phyloP scores from a whole-genome alignment of 2,888 invertebrate species.

The Cantharis rustica region DNA sequence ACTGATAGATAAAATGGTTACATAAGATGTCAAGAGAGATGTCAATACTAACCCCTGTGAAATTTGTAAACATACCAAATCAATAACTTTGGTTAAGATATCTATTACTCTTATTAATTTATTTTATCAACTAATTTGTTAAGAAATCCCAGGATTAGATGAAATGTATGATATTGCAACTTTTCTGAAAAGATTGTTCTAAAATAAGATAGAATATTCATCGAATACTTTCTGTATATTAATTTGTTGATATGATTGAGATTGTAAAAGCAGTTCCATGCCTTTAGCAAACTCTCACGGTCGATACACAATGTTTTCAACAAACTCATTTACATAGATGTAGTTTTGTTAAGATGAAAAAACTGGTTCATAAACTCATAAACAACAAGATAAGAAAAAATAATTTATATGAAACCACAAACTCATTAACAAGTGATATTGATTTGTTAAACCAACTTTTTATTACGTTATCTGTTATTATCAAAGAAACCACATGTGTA shows the following conservation, averaged over 20 bases:
- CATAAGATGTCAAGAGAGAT: too few relatives aligned
- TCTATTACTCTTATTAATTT: too few relatives aligned
- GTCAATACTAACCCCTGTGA: too few relatives aligned
- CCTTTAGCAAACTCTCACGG: constrained; percentile 14
- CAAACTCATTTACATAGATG: constrained; percentile 3
- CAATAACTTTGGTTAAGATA: too few relatives aligned
- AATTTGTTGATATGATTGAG: neutral
- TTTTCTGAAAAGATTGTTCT: too few relatives aligned
- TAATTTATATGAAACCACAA: neutral
- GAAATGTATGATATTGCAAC: too few relatives aligned
- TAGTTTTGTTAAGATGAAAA: neutral
- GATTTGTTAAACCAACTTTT: neutral
- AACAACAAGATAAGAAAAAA: neutral
- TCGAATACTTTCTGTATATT: neutral
- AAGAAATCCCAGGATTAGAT: too few relatives aligned
- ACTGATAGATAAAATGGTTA: too few relatives aligned
- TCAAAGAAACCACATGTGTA: neutral
- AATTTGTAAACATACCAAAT: too few relatives aligned
- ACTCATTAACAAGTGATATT: neutral
- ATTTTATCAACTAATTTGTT: too few relatives aligned
- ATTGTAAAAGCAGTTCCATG: constrained; percentile 2
- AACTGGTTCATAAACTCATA: neutral
- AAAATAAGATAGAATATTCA: neutral
- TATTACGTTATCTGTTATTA: neutral
- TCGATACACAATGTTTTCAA: neutral